Evolutionary conservation across 2,888 invertebrate genomes (phyloP).

Genomic region (Altica lythri): DNA sequence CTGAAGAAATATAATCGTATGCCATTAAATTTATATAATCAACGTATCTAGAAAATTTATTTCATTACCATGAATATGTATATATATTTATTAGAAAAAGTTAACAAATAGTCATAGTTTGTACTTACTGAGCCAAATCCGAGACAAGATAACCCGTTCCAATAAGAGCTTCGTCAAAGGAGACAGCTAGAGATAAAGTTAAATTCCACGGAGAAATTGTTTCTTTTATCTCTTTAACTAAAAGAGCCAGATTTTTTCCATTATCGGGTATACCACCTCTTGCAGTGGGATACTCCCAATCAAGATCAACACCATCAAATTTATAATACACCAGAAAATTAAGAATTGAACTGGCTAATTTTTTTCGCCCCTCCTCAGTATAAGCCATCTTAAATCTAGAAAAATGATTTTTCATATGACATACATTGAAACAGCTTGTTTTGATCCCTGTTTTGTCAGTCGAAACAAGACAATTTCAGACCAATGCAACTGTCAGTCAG

Average conservation of each 20-base stretch:
- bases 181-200: constrained; percentile 58
- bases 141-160: constrained; percentile 56
- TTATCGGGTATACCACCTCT: constrained; percentile 57
- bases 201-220: constrained; percentile 54
- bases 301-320: constrained; percentile 73
- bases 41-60: too few relatives aligned
- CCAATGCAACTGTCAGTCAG: too few relatives aligned
- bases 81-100: too few relatives aligned
- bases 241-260: constrained; percentile 42
- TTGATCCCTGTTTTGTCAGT: too few relatives aligned
- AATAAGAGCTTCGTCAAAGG: constrained; percentile 51
- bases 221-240: constrained; percentile 54
- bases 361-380: constrained; percentile 47
- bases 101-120: too few relatives aligned
- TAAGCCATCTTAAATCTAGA: constrained; percentile 57
- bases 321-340: constrained; percentile 56
- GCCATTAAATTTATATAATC: constrained; percentile 61
- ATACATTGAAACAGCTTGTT: too few relatives aligned
- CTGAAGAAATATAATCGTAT: constrained; percentile 57
- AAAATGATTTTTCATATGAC: too few relatives aligned
- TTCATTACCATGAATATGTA: too few relatives aligned
- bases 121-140: constrained; percentile 51
- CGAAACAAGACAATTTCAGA: too few relatives aligned
- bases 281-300: constrained; percentile 73
- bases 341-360: constrained; percentile 55